Evolutionary conservation across 2,888 invertebrate genomes (phyloP).

Genomic region (Corbicula japonica): DNA sequence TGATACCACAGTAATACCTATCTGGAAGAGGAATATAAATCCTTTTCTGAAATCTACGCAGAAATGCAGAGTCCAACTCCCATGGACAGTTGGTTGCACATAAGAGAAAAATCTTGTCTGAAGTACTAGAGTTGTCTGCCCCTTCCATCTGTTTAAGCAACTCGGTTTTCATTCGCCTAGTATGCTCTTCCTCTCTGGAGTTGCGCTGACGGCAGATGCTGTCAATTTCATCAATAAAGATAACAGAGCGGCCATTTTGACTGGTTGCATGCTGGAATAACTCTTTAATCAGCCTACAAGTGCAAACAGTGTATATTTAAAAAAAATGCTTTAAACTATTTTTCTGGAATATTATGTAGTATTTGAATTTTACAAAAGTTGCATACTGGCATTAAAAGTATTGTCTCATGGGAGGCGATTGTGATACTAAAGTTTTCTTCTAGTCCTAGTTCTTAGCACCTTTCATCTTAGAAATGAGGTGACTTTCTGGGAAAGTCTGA

Average conservation of each 20-base stretch:
- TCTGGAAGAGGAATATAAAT: slow-evolving; percentile 89
- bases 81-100: slow-evolving; percentile 90
- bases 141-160: slow-evolving; percentile 88
- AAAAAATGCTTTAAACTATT: too few species aligned
- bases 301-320: slow-evolving; percentile 23
- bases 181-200: slow-evolving; percentile 88
- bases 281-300: slow-evolving; percentile 85
- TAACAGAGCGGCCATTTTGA: slow-evolving; percentile 86
- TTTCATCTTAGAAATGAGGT: too few species aligned
- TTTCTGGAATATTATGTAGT: too few species aligned
- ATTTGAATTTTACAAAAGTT: too few species aligned
- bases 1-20: too few species aligned
- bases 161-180: slow-evolving; percentile 89
- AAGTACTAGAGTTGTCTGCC: slow-evolving; percentile 75
- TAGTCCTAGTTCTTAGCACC: too few species aligned
- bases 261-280: slow-evolving; percentile 85
- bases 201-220: slow-evolving; percentile 88
- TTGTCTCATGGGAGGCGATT: too few species aligned
- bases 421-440: too few species aligned
- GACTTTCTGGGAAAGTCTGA: too few species aligned
- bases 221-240: slow-evolving; percentile 90
- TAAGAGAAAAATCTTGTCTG: slow-evolving; percentile 86
- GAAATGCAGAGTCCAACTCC: slow-evolving; percentile 89
- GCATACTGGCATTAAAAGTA: too few species aligned
- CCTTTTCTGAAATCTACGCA: slow-evolving; percentile 88